These are phyloP conservation scores for Listrodromus nycthemerus DNA, from an alignment of 2,888 invertebrate species.

Conservation along the genomic window DNA sequence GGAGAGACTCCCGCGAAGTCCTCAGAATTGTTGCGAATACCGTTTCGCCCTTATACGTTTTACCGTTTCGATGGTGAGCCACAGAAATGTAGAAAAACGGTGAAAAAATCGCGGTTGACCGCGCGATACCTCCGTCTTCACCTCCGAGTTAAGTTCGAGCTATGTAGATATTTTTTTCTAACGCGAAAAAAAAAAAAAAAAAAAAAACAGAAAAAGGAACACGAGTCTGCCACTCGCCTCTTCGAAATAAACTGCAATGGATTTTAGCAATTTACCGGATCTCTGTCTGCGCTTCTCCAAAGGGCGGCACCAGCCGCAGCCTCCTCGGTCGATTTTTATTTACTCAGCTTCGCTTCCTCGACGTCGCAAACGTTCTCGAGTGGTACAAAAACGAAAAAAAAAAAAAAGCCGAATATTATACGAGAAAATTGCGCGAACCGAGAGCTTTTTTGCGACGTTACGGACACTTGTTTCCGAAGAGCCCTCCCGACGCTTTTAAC, in stretches of 20 bases:
- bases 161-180: slow-evolving; percentile 27
- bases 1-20: slow-evolving; percentile 16
- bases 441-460: slow-evolving; percentile 36
- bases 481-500: slow-evolving; percentile 33
- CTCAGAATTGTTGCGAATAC: slow-evolving; percentile 51
- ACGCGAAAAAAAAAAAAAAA: not conserved
- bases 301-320: not conserved
- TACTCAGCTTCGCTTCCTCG: slow-evolving; percentile 9
- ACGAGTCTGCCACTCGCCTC: slow-evolving; percentile 32
- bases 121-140: not conserved
- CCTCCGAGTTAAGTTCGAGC: not conserved
- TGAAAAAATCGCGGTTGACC: slow-evolving; percentile 18
- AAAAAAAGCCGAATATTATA: slow-evolving; percentile 26
- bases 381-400: slow-evolving; percentile 1
- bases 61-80: slow-evolving; percentile 15
- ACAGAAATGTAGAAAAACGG: not conserved
- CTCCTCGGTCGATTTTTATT: slow-evolving; percentile 33
- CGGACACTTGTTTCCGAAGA: slow-evolving; percentile 22
- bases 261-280: slow-evolving; percentile 10
- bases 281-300: slow-evolving; percentile 11
- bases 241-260: slow-evolving; percentile 39
- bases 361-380: slow-evolving; percentile 44
- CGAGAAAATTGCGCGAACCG: slow-evolving; percentile 41
- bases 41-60: not conserved
- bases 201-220: not conserved